Evolutionary conservation across 2,797 vertebrate genomes (phyloP), one percentile per base, ranked within the genome.

Genomic region (Sebastes dallii): DNA sequence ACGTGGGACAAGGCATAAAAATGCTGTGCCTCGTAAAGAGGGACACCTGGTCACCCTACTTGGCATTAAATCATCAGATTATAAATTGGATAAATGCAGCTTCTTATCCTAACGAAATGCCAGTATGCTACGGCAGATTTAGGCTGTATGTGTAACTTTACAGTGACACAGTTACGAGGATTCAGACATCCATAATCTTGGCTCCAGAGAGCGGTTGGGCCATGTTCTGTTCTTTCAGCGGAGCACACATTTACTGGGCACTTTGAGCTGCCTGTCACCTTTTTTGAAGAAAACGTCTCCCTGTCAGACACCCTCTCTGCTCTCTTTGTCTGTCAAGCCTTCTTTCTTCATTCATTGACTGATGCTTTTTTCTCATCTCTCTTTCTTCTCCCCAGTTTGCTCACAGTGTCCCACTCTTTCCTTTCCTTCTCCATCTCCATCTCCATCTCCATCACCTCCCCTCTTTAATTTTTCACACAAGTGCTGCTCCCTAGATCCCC

Each of bases 401-500:
- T 78, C 66, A 10, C 34, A 8, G 71, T 60, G 34, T 77, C 54
- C 72, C 30, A 8, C 70, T 76, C 71, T 58, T 64, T 30, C 32
- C 24, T 24, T 24, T n/a, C n/a, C n/a, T 6, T 22, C 36, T 36
- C 34, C 20, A 10, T 22, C 34, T 27, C 69, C 79, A 50, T 80
- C 36, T 36, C 34, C 20, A 10, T 22, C 34, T 27, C 69, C 79
- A 50, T 80, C 88, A 76, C 79, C 65, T 55, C 66, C 59, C 22
- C 25, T 80, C 79, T 87, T 93, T 50, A 86, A 92, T 87, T 88
- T 90, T 92, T 91, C 84, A 88, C 78, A 75, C 22, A n/a, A 9
- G 22, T 39, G 71, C 77, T 71, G 30, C 81, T 83, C 65, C 69
- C 76, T 36, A 7, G 71, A 74, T 80, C 81, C 70, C 59, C 29